phyloP scores from a whole-genome alignment of 2,797 vertebrate genomes.

The Austrolebias charrua region DNA sequence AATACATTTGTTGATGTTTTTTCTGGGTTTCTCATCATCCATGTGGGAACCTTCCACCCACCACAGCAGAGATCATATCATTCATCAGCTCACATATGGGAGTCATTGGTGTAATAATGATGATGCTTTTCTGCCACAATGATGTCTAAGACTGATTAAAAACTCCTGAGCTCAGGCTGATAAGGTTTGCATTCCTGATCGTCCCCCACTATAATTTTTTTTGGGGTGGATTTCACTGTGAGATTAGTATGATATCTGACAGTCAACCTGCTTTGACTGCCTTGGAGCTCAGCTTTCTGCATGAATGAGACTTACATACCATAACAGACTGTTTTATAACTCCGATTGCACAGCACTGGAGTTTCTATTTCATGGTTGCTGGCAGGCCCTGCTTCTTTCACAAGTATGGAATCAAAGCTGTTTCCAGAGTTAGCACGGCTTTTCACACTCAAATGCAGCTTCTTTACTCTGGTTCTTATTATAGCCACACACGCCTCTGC shows the following conservation, averaged over 20 bases:
- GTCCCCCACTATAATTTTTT: background rate
- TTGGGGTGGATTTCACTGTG: slow-evolving; percentile 42
- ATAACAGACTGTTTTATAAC: slow-evolving; percentile 63
- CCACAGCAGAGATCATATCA: slow-evolving; percentile 26
- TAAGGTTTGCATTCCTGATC: slow-evolving; percentile 53
- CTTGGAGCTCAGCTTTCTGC: slow-evolving; percentile 64
- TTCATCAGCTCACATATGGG: slow-evolving; percentile 61
- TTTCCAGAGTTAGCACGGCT: slow-evolving; percentile 54
- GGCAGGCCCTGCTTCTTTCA: slow-evolving; percentile 54
- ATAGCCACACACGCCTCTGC: slow-evolving; percentile 45
- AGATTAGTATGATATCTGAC: slow-evolving; percentile 53
- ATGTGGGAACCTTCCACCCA: slow-evolving; percentile 3
- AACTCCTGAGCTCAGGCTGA: slow-evolving; percentile 39
- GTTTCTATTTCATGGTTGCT: slow-evolving; percentile 70
- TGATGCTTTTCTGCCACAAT: slow-evolving; percentile 40
- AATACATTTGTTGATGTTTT: background rate
- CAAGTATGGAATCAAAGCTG: slow-evolving; percentile 59
- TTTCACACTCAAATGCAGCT: slow-evolving; percentile 51
- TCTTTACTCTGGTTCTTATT: slow-evolving; percentile 69
- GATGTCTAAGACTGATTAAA: slow-evolving; percentile 57
- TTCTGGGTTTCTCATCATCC: slow-evolving; percentile 6
- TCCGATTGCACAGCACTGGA: slow-evolving; percentile 49
- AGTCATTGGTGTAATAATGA: slow-evolving; percentile 51
- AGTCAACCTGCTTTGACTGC: slow-evolving; percentile 41
- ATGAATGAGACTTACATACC: slow-evolving; percentile 65